Base-by-base conservation (phyloP, 2,113 vertebrate genomes). In the Petromus typicus region DNA sequence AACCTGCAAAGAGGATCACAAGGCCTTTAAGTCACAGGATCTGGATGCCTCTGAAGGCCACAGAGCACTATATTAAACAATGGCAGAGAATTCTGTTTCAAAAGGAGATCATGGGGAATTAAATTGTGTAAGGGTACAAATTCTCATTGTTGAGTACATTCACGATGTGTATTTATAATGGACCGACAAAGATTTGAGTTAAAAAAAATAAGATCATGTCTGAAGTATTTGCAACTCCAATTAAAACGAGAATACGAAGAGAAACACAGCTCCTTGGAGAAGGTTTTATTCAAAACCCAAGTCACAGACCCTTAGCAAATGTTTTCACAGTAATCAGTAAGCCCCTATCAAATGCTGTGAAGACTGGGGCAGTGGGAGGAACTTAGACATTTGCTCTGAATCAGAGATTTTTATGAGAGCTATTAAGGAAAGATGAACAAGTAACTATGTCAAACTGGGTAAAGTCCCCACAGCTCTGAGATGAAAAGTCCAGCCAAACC, bases 221-320 rank as follows among this genome's bases (percentile, higher is more conserved):
- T 78, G 61, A 89, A 93, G n/a, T 61, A 80, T 89, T 97, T 95
- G 37, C 84, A 95, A 88, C 48, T 56, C 40, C 43, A 95, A 80
- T 94, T 95, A 94, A 96, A 96, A 93, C 69, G 51, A 89, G 79
- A 95, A 98, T 95, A 88, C 85, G 92, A 93, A 96, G 51, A 95
- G 79, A 91, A 86, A 91, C 43, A 90, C 84, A 96, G 95, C 66
- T 95, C 93, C 93, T 95, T 92, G 23, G 45, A 88, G 71, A 95
- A 93, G 45, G 64, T 94, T 96, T 82, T 95, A 64, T 78, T 96
- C 69, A 45, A 88, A 48, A 91, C 51, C 25, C 56, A 89, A 97
- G 54, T 37, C 59, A 10, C 0, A 82, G 90, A 94, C 34, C 67
- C 56, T 89, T 63, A 30, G 86, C 76, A 69, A 95, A 92, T 43